Evolutionary conservation across 2,888 invertebrate genomes (phyloP).

Genomic region (Folsomia manolachei): DNA sequence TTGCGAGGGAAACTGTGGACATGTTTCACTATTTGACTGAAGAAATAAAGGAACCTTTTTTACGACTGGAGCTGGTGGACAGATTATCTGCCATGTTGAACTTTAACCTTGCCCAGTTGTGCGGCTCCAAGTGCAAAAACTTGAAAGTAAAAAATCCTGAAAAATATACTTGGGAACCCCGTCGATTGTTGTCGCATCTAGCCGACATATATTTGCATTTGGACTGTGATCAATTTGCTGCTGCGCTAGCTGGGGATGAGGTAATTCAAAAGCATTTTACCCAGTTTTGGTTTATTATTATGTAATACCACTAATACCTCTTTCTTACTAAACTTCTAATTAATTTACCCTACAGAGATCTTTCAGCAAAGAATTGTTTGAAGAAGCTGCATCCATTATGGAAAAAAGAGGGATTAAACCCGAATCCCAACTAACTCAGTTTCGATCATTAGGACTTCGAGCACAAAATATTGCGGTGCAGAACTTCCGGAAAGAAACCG

Average conservation of each 20-base stretch:
- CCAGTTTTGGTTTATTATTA: not conserved
- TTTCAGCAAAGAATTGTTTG: slow-evolving; percentile 87
- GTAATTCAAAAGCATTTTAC: too few species aligned
- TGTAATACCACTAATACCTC: not conserved
- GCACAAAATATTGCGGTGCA: slow-evolving; percentile 67
- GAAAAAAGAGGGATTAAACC: slow-evolving; percentile 80
- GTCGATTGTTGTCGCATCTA: slow-evolving; percentile 82
- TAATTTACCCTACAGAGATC: slow-evolving; percentile 78
- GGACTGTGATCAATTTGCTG: slow-evolving; percentile 84
- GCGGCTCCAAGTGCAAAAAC: slow-evolving; percentile 89
- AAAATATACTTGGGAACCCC: slow-evolving; percentile 97
- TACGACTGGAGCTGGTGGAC: slow-evolving; percentile 88
- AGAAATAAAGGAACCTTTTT: slow-evolving; percentile 91
- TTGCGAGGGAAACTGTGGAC: slow-evolving; percentile 93
- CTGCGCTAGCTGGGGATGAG: slow-evolving; percentile 93
- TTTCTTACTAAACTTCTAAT: too few species aligned
- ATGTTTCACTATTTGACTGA: slow-evolving; percentile 96
- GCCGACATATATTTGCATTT: slow-evolving; percentile 96
- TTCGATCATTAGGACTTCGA: slow-evolving; percentile 70
- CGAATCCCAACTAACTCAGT: slow-evolving; percentile 77
- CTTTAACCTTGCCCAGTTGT: slow-evolving; percentile 93
- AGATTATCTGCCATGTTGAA: slow-evolving; percentile 96
- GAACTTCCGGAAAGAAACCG: slow-evolving; percentile 84
- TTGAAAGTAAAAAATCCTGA: slow-evolving; percentile 88
- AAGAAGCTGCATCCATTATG: slow-evolving; percentile 81